These are phyloP conservation scores for Sebastolobus altivelis DNA, from an alignment of 2,797 vertebrate species.

Conservation along the genomic window DNA sequence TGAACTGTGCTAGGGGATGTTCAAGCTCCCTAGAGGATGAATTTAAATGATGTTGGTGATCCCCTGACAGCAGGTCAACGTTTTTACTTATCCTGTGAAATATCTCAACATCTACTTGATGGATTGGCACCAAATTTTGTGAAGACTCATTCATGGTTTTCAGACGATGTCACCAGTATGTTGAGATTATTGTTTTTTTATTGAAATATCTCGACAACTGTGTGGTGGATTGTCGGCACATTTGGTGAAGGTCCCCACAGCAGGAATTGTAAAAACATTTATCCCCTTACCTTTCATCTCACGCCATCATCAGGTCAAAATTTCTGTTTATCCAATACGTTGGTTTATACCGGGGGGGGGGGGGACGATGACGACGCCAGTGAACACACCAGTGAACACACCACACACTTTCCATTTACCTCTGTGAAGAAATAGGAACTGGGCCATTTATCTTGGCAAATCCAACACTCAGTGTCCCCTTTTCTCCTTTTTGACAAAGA, in stretches of 20 bases:
- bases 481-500: neutral
- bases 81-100: neutral
- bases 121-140: neutral
- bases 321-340: neutral
- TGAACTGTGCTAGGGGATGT: neutral
- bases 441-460: no score
- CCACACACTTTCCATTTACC: neutral
- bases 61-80: neutral
- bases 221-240: neutral
- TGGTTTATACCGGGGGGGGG: neutral
- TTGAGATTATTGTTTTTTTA: neutral
- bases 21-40: neutral
- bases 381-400: no score
- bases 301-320: neutral
- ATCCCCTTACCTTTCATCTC: neutral
- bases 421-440: neutral
- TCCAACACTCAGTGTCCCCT: neutral
- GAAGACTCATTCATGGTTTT: neutral
- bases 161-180: neutral
- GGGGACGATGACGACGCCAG: no score
- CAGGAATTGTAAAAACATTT: neutral
- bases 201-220: neutral
- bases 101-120: neutral
- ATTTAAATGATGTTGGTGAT: neutral
- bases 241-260: neutral